Base-by-base conservation (phyloP, 2,888 invertebrate genomes). In the Synergus umbraculus region DNA sequence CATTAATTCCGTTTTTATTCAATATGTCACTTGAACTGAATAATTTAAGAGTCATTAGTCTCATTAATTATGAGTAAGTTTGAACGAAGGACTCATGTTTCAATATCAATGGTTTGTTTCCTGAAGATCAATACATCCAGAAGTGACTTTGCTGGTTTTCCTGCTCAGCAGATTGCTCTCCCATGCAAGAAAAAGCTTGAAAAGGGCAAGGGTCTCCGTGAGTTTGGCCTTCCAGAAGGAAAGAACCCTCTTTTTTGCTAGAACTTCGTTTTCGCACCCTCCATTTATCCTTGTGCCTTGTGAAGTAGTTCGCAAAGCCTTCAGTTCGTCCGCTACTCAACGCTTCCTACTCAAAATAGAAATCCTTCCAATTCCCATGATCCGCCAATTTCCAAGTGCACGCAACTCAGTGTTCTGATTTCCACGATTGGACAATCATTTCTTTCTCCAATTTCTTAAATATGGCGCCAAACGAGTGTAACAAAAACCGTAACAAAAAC, bases 251-350 rank as follows among this genome's bases (percentile, higher is more conserved):
- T 29, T 69, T 69, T 49, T 69, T 44, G 29, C 46, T 49, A 22
- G 18, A 69, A 69, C 44, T 69, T 49, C 46, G 69, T 69, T 46
- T 69, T 69, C 29, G 29, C 69, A 49, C 49, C 29, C 46, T 69
- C 46, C 69, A 37, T 69, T 69, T 69, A 69, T 69, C 46, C 29
- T 69, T 29, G 29, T 85, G 86, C 86, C 86, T 86, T 82, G 83
- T 79, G 86, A 86, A 86, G 85, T 87, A 85, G 86, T 85, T 87
- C 84, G 87, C 84, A 87, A 87, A 87, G 87, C 86, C 86, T 87
- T 84, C 86, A 86, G 86, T 86, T 86, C 84, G 84, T 49, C 15
- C 69, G 69, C 29, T 69, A 12, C 69, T 49, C 69, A 69, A 37
- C 29, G 46, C 29, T 9, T 22, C 15, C 15, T 49, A 18, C 69